Percentiles rank a stretch among this genome's conserved stretches.
Evolutionary conservation across 2,113 vertebrate species (phyloP).

Genomic region (Meles meles): DNA sequence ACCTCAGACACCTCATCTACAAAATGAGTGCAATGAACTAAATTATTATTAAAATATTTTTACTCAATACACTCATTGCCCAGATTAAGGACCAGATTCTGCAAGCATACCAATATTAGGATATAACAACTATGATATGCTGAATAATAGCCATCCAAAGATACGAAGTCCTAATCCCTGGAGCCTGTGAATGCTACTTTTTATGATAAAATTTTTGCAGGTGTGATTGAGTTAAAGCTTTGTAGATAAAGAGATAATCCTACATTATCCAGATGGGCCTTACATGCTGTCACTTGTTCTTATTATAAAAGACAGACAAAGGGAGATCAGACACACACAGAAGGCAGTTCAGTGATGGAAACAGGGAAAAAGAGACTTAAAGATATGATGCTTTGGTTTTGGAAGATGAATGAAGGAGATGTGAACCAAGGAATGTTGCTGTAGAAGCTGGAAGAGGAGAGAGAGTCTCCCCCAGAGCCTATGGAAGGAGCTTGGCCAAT

Average conservation of each 20-base stretch:
- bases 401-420: neutral
- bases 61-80: neutral
- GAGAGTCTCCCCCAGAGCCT: neutral
- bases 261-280: neutral
- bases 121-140: neutral
- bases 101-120: neutral
- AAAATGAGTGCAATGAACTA: neutral
- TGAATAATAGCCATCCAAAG: neutral
- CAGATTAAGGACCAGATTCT: neutral
- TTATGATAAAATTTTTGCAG: neutral
- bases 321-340: neutral
- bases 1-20: conserved; percentile 17
- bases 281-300: neutral
- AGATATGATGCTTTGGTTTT: neutral
- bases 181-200: neutral
- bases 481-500: neutral
- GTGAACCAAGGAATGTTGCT: neutral
- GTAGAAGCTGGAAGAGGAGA: neutral
- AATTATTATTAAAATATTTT: conserved; percentile 3
- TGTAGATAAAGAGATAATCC: neutral
- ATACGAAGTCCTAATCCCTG: neutral
- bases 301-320: neutral
- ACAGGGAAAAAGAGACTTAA: neutral
- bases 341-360: neutral
- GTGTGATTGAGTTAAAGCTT: neutral